phyloP scores from a whole-genome alignment of 2,888 invertebrate genomes.

The Junonia oenone region DNA sequence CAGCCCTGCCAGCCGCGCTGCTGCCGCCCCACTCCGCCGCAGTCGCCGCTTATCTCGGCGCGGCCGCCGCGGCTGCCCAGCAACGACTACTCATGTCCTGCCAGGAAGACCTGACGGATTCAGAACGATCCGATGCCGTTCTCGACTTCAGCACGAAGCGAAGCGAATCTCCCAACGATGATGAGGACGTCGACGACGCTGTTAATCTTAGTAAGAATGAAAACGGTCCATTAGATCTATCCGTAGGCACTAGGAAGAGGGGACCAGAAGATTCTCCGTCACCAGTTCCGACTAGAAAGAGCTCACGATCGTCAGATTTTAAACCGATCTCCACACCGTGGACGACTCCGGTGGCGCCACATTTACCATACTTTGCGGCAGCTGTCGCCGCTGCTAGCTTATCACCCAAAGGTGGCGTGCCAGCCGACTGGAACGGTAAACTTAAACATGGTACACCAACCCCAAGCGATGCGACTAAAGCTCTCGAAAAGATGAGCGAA shows the following conservation, averaged over 20 bases:
- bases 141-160: constrained; percentile 91
- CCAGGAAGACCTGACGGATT: constrained; percentile 83
- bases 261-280: constrained; percentile 82
- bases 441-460: constrained; percentile 83
- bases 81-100: constrained; percentile 89
- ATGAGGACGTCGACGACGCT: constrained; percentile 78
- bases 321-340: constrained; percentile 87
- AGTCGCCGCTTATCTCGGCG: constrained; percentile 89
- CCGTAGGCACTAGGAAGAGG: constrained; percentile 86
- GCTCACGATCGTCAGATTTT: constrained; percentile 83
- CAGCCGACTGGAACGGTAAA: constrained; percentile 88
- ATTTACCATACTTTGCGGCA: constrained; percentile 89
- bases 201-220: constrained; percentile 86
- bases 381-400: constrained; percentile 88
- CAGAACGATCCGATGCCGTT: constrained; percentile 82
- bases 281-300: constrained; percentile 83
- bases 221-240: constrained; percentile 88
- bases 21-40: constrained; percentile 89
- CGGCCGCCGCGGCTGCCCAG: constrained; percentile 86
- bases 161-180: constrained; percentile 68
- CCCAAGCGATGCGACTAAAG: constrained; percentile 91
- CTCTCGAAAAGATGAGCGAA: constrained; percentile 94
- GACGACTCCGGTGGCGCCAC: constrained; percentile 88
- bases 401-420: constrained; percentile 84
- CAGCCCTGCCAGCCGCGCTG: constrained; percentile 84